Conservation (phyloP, 1,140 invertebrate species). For the Homarus americanus region DNA sequence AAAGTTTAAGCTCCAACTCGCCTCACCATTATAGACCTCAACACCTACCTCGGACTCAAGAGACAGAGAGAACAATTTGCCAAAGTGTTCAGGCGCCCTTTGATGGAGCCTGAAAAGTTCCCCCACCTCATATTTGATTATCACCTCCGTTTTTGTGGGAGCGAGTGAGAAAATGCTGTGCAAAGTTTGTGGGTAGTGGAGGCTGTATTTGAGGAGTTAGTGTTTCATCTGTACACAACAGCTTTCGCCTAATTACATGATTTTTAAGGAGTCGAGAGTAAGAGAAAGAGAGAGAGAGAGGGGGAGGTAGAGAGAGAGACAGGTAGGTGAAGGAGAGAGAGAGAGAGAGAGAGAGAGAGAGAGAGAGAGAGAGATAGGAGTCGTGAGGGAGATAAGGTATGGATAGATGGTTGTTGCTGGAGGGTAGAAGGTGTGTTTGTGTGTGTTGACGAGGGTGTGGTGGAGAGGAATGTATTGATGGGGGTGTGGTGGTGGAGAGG, state of each 20-base stretch:
- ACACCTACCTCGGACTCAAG: neutral
- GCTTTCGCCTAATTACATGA: conserved; percentile 19
- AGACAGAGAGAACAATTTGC: conserved; percentile 32
- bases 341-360: conserved; percentile 20
- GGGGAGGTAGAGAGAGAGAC: neutral
- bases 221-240: conserved; percentile 22
- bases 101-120: conserved; percentile 9
- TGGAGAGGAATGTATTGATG: neutral
- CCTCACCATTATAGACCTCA: neutral
- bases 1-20: too few species aligned
- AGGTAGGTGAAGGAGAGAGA: neutral
- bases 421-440: neutral
- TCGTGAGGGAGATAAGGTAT: neutral
- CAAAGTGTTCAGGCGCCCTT: conserved; percentile 33
- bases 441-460: neutral
- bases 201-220: conserved; percentile 2
- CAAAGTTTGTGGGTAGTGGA: conserved; percentile 24
- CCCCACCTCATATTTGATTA: conserved; percentile 35
- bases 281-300: conserved; percentile 32
- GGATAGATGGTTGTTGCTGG: neutral
- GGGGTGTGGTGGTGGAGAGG: neutral
- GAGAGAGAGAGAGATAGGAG: neutral
- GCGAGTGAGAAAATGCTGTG: conserved; percentile 13
- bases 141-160: conserved; percentile 30
- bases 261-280: conserved; percentile 7